phyloP scores from a whole-genome alignment of 2,888 invertebrate species.

The Aleiodes testaceus region DNA sequence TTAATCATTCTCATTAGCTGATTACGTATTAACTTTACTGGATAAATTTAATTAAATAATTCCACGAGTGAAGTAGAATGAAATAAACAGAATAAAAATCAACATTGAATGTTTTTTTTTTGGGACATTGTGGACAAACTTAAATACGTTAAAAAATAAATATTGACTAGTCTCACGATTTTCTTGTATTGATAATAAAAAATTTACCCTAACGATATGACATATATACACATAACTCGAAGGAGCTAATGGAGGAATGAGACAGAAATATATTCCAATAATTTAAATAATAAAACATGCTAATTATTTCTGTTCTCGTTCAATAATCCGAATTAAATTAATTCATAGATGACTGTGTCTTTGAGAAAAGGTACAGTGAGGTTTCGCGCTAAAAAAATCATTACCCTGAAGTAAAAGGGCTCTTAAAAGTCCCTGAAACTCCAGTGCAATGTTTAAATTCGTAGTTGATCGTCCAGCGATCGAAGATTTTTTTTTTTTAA shows the following conservation, averaged over 20 bases:
- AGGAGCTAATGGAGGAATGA: constrained; percentile 41
- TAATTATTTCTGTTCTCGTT: no score
- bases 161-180: constrained; percentile 63
- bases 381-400: constrained; percentile 17
- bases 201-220: constrained; percentile 42
- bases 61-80: constrained; percentile 19
- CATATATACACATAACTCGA: constrained; percentile 47
- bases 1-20: no score
- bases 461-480: constrained; percentile 25
- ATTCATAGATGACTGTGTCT: constrained; percentile 11
- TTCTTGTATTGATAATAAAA: constrained; percentile 42
- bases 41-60: constrained; percentile 7
- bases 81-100: constrained; percentile 30
- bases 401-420: no score
- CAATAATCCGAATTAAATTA: not conserved
- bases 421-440: no score
- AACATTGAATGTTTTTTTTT: constrained; percentile 28
- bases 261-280: not conserved
- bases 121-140: not conserved
- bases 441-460: no score
- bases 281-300: no score
- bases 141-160: constrained; percentile 58
- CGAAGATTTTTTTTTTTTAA: not conserved
- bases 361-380: constrained; percentile 26
- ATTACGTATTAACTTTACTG: constrained; percentile 14